phyloP scores from a whole-genome alignment of 92 coral and sea anemone genomes.

The Meandrina meandrites region DNA sequence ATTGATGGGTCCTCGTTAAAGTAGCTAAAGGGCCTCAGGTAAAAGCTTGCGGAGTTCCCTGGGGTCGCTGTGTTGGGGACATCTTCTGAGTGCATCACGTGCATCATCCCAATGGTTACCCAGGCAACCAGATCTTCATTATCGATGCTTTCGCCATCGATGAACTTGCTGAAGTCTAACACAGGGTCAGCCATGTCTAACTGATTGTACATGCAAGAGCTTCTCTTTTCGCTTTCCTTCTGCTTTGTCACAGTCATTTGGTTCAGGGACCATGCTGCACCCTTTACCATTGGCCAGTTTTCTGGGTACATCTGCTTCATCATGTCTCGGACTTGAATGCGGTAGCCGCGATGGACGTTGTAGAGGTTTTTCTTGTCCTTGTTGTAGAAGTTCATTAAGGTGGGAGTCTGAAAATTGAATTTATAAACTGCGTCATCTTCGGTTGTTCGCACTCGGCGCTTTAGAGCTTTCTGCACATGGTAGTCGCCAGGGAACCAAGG shows the following conservation, averaged over 20 bases:
- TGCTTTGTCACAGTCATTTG: constrained; percentile 76
- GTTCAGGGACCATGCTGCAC: constrained; percentile 61
- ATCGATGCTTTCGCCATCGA: constrained; percentile 57
- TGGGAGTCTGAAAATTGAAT: constrained; percentile 73
- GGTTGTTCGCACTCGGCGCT: constrained; percentile 54
- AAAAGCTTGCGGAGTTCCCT: constrained; percentile 67
- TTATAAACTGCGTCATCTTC: constrained; percentile 70
- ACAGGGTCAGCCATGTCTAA: constrained; percentile 66
- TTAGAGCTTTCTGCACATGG: constrained; percentile 50
- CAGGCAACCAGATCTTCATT: constrained; percentile 74
- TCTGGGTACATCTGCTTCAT: constrained; percentile 67
- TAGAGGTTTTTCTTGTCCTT: constrained; percentile 34
- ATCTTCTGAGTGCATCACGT: constrained; percentile 76
- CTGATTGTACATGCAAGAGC: constrained; percentile 70
- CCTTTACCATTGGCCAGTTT: constrained; percentile 48
- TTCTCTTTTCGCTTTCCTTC: constrained; percentile 55
- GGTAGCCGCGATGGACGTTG: constrained; percentile 68
- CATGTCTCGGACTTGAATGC: constrained; percentile 65
- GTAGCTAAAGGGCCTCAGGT: constrained; percentile 72
- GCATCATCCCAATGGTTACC: constrained; percentile 70
- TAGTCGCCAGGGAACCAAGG: constrained; percentile 59
- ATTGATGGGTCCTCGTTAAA: constrained; percentile 76
- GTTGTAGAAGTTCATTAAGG: constrained; percentile 62
- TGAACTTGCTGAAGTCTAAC: constrained; percentile 60
- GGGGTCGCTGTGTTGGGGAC: constrained; percentile 71